Evolutionary conservation across 2,113 vertebrate genomes (phyloP), one percentile per base, ranked within the genome.

Genomic region (Polyodon spathula): DNA sequence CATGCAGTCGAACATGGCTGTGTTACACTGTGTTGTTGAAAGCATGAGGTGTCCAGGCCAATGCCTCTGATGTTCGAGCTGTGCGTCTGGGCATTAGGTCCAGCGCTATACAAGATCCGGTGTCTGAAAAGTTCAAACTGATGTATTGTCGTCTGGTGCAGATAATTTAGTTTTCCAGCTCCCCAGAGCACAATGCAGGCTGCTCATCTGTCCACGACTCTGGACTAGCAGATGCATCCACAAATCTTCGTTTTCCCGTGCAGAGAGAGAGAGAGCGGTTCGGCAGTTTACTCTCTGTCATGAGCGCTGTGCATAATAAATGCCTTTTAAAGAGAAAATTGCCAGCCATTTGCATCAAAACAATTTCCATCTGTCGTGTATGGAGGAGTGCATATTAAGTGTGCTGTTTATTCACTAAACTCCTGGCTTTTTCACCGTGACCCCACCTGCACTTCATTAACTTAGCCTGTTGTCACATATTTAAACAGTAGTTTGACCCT

Each of bases 301-400:
- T 63, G 63, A 76, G 67, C 80, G 74, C 73, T 69, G 74, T 77
- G 74, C 72, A 65, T 80, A 82, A 84, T 76, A 78, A 74, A 82
- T 83, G 79, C 76, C 71, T 73, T 69, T 71, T 77, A 76, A 82
- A 74, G 71, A 67, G 76, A 64, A 79, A 77, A 84, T 81, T 74
- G 70, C 75, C 37, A 62, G 27, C 40, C 68, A 86, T 86, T 84
- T 83, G 81, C 83, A 86, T 86, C 80, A 79, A 70, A 86, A 86
- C 83, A 69, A 77, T 73, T 73, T 69, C 60, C 77, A 84, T 86
- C 82, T 84, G 83, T 76, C 63, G 58, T 55, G 63, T 75, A 58
- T 68, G 78, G 79, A 53, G 68, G 74, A 70, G 39, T 73, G 72
- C 76, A 70, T 78, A 77, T 83, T 75, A 82, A 81, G 76, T 68